phyloP scores from a whole-genome alignment of 2,113 vertebrate species.

The Erythrocercus mccallii region DNA sequence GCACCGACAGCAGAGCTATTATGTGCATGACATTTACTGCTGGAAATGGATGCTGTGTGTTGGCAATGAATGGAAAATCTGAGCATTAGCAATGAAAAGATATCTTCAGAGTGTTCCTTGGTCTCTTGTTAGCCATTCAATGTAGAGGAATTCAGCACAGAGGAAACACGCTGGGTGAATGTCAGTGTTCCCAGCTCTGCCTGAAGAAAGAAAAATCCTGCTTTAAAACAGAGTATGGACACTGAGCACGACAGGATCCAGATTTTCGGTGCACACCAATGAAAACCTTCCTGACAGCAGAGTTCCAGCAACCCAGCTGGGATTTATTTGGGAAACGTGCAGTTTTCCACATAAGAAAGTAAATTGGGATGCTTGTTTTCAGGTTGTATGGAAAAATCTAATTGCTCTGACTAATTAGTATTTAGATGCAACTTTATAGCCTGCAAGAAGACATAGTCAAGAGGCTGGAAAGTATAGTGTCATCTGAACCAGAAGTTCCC shows the following conservation, averaged over 20 bases:
- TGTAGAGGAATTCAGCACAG: background rate
- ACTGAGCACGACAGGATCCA: background rate
- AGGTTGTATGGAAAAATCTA: background rate
- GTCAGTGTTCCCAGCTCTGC: background rate
- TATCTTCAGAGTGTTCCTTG: slow-evolving; percentile 44
- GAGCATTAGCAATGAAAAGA: slow-evolving; percentile 44
- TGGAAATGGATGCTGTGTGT: slow-evolving; percentile 55
- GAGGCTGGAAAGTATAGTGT: background rate
- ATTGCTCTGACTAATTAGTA: background rate
- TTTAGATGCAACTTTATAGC: background rate
- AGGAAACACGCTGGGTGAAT: slow-evolving; percentile 28
- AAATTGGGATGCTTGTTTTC: background rate
- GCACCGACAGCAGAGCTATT: slow-evolving; percentile 69
- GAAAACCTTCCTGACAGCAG: background rate
- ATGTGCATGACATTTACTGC: slow-evolving; percentile 68
- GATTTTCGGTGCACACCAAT: background rate
- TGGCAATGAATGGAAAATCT: slow-evolving; percentile 52
- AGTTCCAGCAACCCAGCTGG: background rate
- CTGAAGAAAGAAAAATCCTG: background rate
- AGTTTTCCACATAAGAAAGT: background rate
- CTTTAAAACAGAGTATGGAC: background rate
- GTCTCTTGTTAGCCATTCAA: slow-evolving; percentile 36
- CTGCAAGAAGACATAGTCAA: background rate
- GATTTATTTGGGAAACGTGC: background rate
- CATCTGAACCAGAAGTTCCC: background rate